Evolutionary conservation across 2,113 vertebrate genomes (phyloP).

Genomic region (Polyodon spathula): DNA sequence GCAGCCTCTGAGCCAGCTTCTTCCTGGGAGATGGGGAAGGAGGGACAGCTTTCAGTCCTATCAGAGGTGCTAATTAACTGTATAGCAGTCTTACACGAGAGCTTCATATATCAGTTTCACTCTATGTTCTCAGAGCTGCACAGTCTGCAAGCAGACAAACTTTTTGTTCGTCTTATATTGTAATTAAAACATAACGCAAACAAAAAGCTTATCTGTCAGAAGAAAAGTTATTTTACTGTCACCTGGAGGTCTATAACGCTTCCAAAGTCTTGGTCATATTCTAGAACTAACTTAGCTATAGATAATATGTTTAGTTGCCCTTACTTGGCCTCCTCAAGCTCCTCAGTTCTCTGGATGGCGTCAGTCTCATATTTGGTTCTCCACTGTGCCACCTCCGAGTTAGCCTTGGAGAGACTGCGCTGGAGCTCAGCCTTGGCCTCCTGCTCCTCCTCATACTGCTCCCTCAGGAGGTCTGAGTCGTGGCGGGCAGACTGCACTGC

Average conservation of each 20-base stretch:
- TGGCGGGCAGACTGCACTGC: constrained; percentile 39
- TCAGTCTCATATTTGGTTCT: constrained; percentile 12
- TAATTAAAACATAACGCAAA: constrained; percentile 50
- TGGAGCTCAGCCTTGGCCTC: constrained; percentile 63
- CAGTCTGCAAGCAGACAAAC: constrained; percentile 54
- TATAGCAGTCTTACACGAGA: not conserved
- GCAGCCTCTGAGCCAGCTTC: constrained; percentile 68
- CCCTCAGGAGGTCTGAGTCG: constrained; percentile 45
- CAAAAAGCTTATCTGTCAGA: constrained; percentile 41
- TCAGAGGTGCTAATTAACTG: not conserved
- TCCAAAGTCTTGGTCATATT: too few species aligned
- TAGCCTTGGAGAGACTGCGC: constrained; percentile 28
- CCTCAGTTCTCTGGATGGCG: constrained; percentile 11
- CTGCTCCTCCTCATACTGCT: too few species aligned
- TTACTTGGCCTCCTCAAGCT: constrained; percentile 13
- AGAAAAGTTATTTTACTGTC: too few species aligned
- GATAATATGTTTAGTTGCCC: too few species aligned
- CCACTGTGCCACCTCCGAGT: constrained; percentile 1
- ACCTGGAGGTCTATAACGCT: too few species aligned
- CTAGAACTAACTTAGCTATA: too few species aligned
- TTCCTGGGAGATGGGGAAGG: constrained; percentile 42
- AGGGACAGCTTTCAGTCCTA: not conserved
- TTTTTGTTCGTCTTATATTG: constrained; percentile 63
- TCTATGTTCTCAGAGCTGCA: constrained; percentile 7
- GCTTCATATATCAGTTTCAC: not conserved